Evolutionary conservation across 35 echinoderm and acorn worm genomes (phyloP).

Genomic region (Apostichopus japonicus): DNA sequence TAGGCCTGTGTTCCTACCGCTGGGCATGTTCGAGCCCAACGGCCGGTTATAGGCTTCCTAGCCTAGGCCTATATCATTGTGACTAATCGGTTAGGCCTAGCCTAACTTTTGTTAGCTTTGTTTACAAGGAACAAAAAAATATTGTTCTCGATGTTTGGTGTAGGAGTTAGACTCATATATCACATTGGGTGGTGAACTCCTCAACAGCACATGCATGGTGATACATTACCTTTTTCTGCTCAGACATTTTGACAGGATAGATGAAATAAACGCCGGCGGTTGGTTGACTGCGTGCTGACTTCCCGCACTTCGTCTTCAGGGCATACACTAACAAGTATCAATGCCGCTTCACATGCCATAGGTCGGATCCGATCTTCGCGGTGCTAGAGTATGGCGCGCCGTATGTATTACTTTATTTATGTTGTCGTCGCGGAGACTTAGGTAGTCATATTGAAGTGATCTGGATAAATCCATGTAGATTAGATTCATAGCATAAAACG

Average conservation of each 20-base stretch:
- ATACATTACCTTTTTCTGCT: background rate
- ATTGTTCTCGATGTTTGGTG: background rate
- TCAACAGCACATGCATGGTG: background rate
- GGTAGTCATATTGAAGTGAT: too few species aligned
- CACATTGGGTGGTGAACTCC: background rate
- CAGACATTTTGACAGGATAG: background rate
- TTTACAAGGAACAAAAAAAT: background rate
- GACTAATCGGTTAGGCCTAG: background rate
- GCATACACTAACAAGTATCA: too few species aligned
- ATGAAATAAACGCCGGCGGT: background rate
- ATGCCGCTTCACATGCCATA: too few species aligned
- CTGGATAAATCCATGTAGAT: too few species aligned
- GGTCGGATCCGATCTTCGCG: too few species aligned
- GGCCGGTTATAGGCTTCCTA: background rate
- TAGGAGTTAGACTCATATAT: background rate
- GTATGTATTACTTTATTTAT: too few species aligned
- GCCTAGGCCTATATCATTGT: background rate
- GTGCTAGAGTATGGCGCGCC: too few species aligned
- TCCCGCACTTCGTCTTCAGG: too few species aligned
- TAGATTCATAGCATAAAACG: too few species aligned
- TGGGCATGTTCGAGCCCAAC: background rate
- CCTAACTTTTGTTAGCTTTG: background rate
- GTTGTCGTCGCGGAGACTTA: too few species aligned
- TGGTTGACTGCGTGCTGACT: too few species aligned
- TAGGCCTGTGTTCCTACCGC: background rate